Evolutionary conservation across 2,797 vertebrate species (phyloP).

Genomic region (Sebastes miniatus): DNA sequence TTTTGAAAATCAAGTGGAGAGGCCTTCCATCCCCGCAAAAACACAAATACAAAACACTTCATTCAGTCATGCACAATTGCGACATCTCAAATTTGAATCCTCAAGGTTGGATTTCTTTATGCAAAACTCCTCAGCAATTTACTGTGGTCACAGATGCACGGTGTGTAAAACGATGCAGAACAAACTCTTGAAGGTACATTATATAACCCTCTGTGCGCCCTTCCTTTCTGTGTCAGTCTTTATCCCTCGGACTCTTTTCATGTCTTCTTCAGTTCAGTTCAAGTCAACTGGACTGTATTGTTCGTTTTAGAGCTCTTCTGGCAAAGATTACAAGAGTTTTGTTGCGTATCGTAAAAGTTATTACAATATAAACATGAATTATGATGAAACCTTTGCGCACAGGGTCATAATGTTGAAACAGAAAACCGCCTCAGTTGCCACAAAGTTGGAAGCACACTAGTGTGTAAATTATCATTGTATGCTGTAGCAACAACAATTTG

Average conservation of each 20-base stretch:
- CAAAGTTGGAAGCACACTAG: neutral
- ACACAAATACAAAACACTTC: conserved; percentile 51
- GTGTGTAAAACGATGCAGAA: conserved; percentile 62
- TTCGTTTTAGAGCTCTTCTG: neutral
- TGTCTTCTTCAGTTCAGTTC: neutral
- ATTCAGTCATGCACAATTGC: conserved; percentile 44
- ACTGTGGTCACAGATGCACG: conserved; percentile 57
- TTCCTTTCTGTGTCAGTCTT: neutral
- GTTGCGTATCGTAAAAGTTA: neutral
- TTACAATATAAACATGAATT: neutral
- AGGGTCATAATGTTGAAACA: neutral
- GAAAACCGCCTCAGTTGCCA: neutral
- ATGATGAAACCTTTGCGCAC: neutral
- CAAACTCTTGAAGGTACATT: conserved; percentile 4
- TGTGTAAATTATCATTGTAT: neutral
- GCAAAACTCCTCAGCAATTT: conserved; percentile 70
- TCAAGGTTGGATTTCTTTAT: conserved; percentile 72
- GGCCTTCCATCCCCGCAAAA: conserved; percentile 28
- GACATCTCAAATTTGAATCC: conserved; percentile 72
- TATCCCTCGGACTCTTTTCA: neutral
- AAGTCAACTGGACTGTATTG: neutral
- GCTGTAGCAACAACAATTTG: neutral
- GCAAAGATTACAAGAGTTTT: neutral
- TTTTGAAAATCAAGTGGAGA: conserved; percentile 62
- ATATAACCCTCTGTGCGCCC: neutral